A percentile compares a stretch with the other conserved stretches of the same genome.
Evolutionary conservation across 2,888 invertebrate genomes (phyloP).

Genomic region (Neria commutata): DNA sequence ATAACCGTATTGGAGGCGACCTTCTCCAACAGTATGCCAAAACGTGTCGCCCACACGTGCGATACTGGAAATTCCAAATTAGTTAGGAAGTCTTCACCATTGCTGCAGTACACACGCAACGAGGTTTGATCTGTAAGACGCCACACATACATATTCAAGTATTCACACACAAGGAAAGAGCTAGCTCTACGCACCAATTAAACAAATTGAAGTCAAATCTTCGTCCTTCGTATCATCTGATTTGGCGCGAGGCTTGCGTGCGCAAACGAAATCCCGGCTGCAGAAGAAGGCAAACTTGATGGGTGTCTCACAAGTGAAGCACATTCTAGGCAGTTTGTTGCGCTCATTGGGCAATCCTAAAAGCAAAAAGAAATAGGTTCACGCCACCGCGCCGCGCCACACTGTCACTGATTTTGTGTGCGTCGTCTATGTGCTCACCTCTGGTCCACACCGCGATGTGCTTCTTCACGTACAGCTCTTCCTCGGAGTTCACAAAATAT

Average conservation of each 20-base stretch:
- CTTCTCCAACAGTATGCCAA: slow-evolving; percentile 84
- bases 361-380: neutral
- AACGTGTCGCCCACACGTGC: slow-evolving; percentile 83
- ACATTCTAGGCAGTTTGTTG: slow-evolving; percentile 56
- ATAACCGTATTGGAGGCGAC: slow-evolving; percentile 62
- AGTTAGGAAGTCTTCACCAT: slow-evolving; percentile 83
- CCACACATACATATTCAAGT: neutral
- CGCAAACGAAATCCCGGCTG: slow-evolving; percentile 64
- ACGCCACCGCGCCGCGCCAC: too few relatives aligned
- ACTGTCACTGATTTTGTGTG: too few relatives aligned
- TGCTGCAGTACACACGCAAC: slow-evolving; percentile 77
- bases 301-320: slow-evolving; percentile 82
- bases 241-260: slow-evolving; percentile 37
- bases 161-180: neutral
- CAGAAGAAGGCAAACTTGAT: slow-evolving; percentile 84
- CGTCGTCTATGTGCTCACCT: slow-evolving; percentile 58
- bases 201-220: slow-evolving; percentile 51
- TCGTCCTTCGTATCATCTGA: slow-evolving; percentile 31
- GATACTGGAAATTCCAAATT: slow-evolving; percentile 82
- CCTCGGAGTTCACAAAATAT: slow-evolving; percentile 68
- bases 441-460: slow-evolving; percentile 83
- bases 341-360: slow-evolving; percentile 44
- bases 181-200: slow-evolving; percentile 43
- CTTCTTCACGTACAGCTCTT: slow-evolving; percentile 86
- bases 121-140: slow-evolving; percentile 69